These are phyloP conservation scores for Dendrolimus houi DNA, from an alignment of 2,888 invertebrate genomes.

Conservation along the genomic window DNA sequence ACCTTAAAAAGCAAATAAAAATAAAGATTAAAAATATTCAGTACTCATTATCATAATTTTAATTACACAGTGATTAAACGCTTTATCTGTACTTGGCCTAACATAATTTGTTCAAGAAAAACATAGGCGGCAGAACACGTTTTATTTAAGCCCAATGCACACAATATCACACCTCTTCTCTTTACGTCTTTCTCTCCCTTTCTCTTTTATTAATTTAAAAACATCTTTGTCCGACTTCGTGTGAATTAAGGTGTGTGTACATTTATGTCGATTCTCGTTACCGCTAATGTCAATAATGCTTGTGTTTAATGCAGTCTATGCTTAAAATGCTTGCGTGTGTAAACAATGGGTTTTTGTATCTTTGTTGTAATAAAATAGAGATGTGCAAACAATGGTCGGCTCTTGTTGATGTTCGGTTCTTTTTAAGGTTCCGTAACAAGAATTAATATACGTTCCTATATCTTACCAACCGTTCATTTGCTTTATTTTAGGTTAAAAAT, in stretches of 20 bases:
- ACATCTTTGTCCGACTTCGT: conserved; percentile 34
- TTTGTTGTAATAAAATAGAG: neutral
- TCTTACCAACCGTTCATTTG: too few relatives aligned
- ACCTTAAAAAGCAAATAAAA: neutral
- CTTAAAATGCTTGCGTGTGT: neutral
- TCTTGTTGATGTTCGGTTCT: neutral
- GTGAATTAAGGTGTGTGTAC: conserved; percentile 30
- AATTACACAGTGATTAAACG: neutral
- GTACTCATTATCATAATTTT: neutral
- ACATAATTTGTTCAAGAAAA: conserved; percentile 31
- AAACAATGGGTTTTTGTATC: neutral
- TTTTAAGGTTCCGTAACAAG: too few relatives aligned
- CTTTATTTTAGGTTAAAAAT: too few relatives aligned
- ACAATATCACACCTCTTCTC: neutral
- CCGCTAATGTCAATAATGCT: conserved; percentile 26
- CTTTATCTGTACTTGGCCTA: conserved; percentile 7
- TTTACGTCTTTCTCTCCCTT: neutral
- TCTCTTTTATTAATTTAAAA: conserved; percentile 29
- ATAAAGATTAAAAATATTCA: neutral
- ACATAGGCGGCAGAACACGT: conserved; percentile 19
- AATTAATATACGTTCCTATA: too few relatives aligned
- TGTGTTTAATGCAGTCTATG: neutral
- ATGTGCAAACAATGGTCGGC: neutral
- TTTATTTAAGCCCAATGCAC: neutral
- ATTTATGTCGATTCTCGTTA: conserved; percentile 30